Evolutionary conservation across 2,113 vertebrate genomes (phyloP), one percentile per base, ranked within the genome.

Genomic region (Harpagus bidentatus): DNA sequence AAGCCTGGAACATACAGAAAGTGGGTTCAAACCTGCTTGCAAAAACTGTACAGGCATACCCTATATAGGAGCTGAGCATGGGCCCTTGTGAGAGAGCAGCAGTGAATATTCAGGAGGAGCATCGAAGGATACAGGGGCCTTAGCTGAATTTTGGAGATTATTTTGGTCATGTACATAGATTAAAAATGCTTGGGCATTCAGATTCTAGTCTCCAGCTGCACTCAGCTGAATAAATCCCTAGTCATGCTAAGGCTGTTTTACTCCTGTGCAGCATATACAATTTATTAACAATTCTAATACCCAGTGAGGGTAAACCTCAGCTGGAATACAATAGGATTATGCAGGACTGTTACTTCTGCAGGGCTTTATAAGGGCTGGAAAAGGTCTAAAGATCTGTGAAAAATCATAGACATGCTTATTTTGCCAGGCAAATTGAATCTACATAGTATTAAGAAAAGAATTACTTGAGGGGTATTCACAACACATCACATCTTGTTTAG

Each of bases 101-200:
- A 4, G 65, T 42, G 67, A 93, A 70, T 58, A 53, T 53, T 82
- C 42, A 50, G 26, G 26, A 73, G 19, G 3, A 48, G 3, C 42
- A 80, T 18, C 0, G 4, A 83, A 58, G 19, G 5, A 59, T 13
- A 11, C 9, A 10, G 5, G 15, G 7, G 13, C 1, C 25, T 69
- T 78, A 47, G 8, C 11, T 65, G 67, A 92, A 73, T 55, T 82
- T 85, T 66, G 6, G 16, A 66, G 43, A 36, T 38, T 34, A n/a
- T 89, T 91, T 78, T 66, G 2, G 29, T 38, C 11, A 1, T 21
- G 6, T 38, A 10, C 19, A 16, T 21, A 55, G 45, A 62, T 32
- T 62, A 42, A 66, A 88, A 90, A 47, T 53, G 6, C 17, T 71
- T 67, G 29, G 20, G 9, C 10, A n/a, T 74, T 87, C 26, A 59